These are phyloP conservation scores for Xestia ashworthii DNA, from an alignment of 2,888 invertebrate genomes.

Conservation along the genomic window DNA sequence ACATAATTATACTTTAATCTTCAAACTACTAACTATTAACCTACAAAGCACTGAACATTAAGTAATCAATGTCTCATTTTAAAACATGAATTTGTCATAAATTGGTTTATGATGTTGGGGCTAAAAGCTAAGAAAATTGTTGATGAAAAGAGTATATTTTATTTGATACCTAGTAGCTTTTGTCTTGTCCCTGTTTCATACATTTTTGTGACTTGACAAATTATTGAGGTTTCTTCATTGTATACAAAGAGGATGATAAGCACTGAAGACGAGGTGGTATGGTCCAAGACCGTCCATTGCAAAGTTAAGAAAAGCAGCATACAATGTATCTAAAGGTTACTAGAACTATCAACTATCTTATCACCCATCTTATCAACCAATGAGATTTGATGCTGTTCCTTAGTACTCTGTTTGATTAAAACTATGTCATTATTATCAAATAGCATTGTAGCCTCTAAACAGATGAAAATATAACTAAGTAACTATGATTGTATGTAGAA, in stretches of 20 bases:
- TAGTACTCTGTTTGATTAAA: not conserved
- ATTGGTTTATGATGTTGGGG: not conserved
- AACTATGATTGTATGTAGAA: slow-evolving; percentile 1
- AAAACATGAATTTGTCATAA: not conserved
- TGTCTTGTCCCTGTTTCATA: not conserved
- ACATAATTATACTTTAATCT: not conserved
- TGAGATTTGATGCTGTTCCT: not conserved
- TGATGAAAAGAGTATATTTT: slow-evolving; percentile 3
- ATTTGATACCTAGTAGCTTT: not conserved
- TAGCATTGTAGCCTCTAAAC: not conserved
- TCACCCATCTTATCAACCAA: slow-evolving; percentile 2
- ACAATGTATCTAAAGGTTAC: not conserved
- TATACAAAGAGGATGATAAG: too few relatives aligned
- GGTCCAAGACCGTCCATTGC: too few relatives aligned
- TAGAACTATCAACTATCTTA: slow-evolving; percentile 11
- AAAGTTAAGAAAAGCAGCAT: not conserved
- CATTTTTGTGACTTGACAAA: too few relatives aligned
- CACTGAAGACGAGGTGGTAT: too few relatives aligned
- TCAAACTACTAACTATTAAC: not conserved
- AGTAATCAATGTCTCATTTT: not conserved
- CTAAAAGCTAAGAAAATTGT: not conserved
- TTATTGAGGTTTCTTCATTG: not conserved
- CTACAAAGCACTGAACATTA: not conserved
- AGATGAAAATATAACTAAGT: not conserved
- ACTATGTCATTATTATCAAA: not conserved